Conservation (phyloP, 2,888 invertebrate genomes). For the Drosophila picticornis region DNA sequence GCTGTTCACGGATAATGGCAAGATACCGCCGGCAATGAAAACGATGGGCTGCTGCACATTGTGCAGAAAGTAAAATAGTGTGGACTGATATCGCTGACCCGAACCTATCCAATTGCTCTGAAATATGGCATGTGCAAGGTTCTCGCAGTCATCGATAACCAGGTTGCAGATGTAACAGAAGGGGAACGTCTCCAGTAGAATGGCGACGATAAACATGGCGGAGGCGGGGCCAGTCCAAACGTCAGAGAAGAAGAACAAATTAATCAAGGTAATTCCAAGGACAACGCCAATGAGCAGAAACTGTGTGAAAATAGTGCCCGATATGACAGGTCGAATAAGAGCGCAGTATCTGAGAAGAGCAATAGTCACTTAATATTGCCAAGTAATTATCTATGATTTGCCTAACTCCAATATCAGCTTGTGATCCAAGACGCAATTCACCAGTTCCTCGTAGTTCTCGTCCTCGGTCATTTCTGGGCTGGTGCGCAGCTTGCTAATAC, state of each 20-base stretch:
- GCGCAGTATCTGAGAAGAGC: conserved; percentile 48
- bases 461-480: conserved; percentile 43
- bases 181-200: conserved; percentile 72
- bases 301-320: conserved; percentile 73
- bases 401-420: conserved; percentile 70
- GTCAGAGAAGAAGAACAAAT: conserved; percentile 66
- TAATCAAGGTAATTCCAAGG: conserved; percentile 68
- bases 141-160: conserved; percentile 70
- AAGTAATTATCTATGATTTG: not conserved
- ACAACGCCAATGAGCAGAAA: conserved; percentile 69
- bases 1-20: conserved; percentile 65
- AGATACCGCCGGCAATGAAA: conserved; percentile 59
- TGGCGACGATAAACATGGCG: conserved; percentile 51
- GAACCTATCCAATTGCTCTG: conserved; percentile 77
- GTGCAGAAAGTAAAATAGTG: conserved; percentile 64
- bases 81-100: conserved; percentile 56
- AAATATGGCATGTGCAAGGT: conserved; percentile 65
- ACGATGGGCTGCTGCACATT: conserved; percentile 1
- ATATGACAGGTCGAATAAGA: conserved; percentile 67
- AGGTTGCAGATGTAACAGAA: conserved; percentile 75
- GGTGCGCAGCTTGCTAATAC: conserved; percentile 55
- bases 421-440: conserved; percentile 74
- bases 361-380: not conserved
- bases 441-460: conserved; percentile 66
- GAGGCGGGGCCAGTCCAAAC: conserved; percentile 62